Base-by-base conservation (phyloP, 1,140 invertebrate species). In the Drosophila carrolli region DNA sequence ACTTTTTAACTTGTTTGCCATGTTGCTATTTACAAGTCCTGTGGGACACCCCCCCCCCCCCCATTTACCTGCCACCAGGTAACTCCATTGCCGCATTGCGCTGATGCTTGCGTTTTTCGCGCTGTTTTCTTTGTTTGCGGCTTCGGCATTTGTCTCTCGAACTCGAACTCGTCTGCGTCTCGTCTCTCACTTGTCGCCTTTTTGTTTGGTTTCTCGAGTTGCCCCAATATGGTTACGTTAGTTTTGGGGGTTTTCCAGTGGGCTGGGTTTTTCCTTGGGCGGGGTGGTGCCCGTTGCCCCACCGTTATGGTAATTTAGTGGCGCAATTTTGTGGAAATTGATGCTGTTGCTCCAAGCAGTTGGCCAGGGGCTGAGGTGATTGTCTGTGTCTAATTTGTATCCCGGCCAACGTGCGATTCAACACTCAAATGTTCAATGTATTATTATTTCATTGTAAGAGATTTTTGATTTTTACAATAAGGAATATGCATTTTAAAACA, bases 21-120 rank as follows among this genome's bases (percentile, higher is more conserved):
- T 88, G 81, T 91, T 91, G 89, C 85, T 91, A 91, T 91, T 91
- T 91, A 91, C 78, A 86, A 90, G 90, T 91, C 90, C 90, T 91
- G 73, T 78, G 90, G 90, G 90, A 91, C 77, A 62, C 19, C 38
- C 43, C 10, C 16, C 32, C 11, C 19, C 43, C 8, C 44, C n/a
- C 35, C 37, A 16, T 13, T 10, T 14, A 16, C 13, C 46, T 23
- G 40, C 60, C 35, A 29, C 48, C 84, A 84, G 74, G 80, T 90
- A 84, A 63, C 75, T 65, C 57, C 81, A 74, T 47, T 89, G 85
- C 77, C 84, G 84, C 84, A 89, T 84, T 89, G 84, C 66, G 66
- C 84, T 88, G 84, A 88, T 88, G 84, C 78, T 88, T 88, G 84
- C 77, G 73, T 78, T 81, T 81, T 89, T 78, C 68, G 78, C 78